A percentile compares a stretch with the other conserved stretches of the same genome.
Evolutionary conservation across 2,113 vertebrate genomes (phyloP).

Genomic region (Dromas ardeola): DNA sequence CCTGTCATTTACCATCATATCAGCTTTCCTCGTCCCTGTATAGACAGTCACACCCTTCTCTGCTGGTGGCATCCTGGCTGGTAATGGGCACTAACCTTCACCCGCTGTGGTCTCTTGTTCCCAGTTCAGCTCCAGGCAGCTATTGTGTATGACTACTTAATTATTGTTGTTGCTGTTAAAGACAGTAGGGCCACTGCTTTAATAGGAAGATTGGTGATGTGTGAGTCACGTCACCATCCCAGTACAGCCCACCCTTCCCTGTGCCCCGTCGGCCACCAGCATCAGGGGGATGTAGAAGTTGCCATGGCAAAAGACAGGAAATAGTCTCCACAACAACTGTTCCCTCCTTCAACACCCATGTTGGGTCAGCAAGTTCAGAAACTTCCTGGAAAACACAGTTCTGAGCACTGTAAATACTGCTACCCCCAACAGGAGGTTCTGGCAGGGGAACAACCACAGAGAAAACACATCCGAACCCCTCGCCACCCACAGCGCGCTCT

Average conservation of each 20-base stretch:
- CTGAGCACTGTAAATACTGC: neutral
- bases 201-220: neutral
- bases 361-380: neutral
- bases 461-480: neutral
- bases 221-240: neutral
- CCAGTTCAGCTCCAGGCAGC: neutral
- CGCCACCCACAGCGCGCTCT: rapidly evolving
- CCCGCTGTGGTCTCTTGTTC: neutral
- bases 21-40: neutral
- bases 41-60: neutral
- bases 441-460: neutral
- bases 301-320: neutral
- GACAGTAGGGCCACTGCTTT: neutral
- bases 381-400: neutral
- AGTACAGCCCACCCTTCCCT: neutral
- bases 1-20: neutral
- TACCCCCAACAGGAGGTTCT: neutral
- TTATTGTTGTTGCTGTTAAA: neutral
- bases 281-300: neutral
- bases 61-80: neutral
- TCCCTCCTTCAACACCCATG: rapidly evolving
- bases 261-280: neutral
- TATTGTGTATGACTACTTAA: neutral
- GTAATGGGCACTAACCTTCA: neutral
- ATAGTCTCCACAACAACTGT: neutral